Percentiles rank a stretch among this genome's conserved stretches.
Evolutionary conservation across 2,888 invertebrate genomes (phyloP).

Genomic region (Atethmia centrago): DNA sequence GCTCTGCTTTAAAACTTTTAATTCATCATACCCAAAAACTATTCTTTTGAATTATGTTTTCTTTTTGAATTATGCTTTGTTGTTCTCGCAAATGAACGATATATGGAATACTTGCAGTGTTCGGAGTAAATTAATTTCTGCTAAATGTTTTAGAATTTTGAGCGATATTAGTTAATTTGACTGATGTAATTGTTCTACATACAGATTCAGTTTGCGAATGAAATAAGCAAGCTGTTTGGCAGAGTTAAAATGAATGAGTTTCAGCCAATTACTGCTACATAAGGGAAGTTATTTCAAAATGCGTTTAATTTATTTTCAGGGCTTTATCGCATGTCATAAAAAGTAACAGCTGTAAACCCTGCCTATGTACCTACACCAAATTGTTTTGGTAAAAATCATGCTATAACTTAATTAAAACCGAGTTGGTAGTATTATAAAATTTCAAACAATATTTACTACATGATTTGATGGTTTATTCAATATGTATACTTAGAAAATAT

Average conservation of each 20-base stretch:
- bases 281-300: not conserved
- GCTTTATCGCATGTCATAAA: not conserved
- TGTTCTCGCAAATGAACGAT: no score
- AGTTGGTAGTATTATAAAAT: not conserved
- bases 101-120: conserved; percentile 1
- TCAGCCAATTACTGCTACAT: not conserved
- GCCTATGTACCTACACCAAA: no score
- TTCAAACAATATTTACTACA: not conserved
- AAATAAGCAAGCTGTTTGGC: conserved; percentile 32
- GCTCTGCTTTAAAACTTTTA: no score
- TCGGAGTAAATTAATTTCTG: not conserved
- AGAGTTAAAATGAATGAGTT: conserved; percentile 3
- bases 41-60: no score
- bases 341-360: not conserved
- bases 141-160: not conserved
- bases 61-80: no score
- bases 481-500: not conserved
- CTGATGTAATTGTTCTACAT: not conserved
- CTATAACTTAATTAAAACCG: not conserved
- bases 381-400: not conserved
- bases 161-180: not conserved
- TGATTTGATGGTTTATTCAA: not conserved
- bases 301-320: not conserved
- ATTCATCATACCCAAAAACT: no score
- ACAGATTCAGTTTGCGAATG: conserved; percentile 19